Evolutionary conservation across 2,888 invertebrate genomes (phyloP).

Genomic region (Adelphocoris suturalis): DNA sequence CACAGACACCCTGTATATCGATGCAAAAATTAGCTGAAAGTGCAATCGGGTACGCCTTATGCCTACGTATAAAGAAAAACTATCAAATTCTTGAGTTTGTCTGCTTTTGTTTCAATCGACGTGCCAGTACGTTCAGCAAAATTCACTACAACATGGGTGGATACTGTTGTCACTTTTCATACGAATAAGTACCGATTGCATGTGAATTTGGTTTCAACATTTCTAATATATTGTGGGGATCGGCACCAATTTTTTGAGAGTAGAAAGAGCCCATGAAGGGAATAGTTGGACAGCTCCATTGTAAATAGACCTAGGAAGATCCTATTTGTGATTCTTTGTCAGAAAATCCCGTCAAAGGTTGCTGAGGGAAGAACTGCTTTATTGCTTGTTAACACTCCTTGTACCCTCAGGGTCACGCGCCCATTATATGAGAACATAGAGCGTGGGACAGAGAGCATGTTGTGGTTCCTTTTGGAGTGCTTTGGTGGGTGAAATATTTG

Average conservation of each 20-base stretch:
- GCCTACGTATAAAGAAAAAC: too few species aligned
- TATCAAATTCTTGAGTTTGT: too few species aligned
- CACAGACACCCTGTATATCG: too few species aligned
- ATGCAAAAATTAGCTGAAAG: too few species aligned
- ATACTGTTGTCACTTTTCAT: not conserved
- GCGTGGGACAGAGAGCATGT: slow-evolving; percentile 26
- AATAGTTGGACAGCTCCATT: not conserved
- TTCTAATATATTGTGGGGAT: not conserved
- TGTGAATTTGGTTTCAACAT: not conserved
- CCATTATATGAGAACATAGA: slow-evolving; percentile 24
- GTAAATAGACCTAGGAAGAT: not conserved
- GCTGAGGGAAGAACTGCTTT: slow-evolving; percentile 1
- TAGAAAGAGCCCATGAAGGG: not conserved
- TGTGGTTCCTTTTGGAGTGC: slow-evolving; percentile 3
- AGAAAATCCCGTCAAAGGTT: not conserved
- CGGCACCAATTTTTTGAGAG: not conserved
- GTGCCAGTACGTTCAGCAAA: not conserved
- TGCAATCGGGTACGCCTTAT: too few species aligned
- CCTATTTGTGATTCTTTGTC: not conserved
- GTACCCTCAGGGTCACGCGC: slow-evolving; percentile 22
- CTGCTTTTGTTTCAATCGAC: too few species aligned
- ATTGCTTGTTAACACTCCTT: slow-evolving; percentile 30
- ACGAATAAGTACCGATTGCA: not conserved
- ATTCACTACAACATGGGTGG: not conserved
- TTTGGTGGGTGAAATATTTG: slow-evolving; percentile 28